Evolutionary conservation across 2,797 vertebrate species (phyloP).

Genomic region (Mormyrops boulengeri): DNA sequence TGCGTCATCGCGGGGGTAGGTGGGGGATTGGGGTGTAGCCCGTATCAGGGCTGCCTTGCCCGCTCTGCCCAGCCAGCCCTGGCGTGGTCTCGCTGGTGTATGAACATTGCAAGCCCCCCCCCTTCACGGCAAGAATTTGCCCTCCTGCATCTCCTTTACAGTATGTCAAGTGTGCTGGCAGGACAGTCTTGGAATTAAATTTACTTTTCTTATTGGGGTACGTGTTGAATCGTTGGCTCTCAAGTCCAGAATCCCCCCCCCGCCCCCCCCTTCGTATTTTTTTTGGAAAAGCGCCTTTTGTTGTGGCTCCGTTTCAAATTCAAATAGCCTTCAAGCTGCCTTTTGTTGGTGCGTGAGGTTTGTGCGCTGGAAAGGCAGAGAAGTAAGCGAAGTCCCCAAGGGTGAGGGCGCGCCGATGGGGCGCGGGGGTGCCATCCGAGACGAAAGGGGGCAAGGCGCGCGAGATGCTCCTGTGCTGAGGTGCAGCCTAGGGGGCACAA

Average conservation of each 20-base stretch:
- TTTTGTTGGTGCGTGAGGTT: slow-evolving; percentile 61
- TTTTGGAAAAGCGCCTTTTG: slow-evolving; percentile 42
- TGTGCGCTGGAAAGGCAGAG: slow-evolving; percentile 63
- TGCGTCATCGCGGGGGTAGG: background rate
- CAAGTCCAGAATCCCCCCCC: slow-evolving; percentile 35
- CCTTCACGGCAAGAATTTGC: background rate
- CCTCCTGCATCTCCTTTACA: slow-evolving; percentile 49
- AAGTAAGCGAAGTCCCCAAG: slow-evolving; percentile 58
- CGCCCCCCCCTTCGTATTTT: slow-evolving; percentile 27
- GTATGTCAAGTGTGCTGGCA: slow-evolving; percentile 37
- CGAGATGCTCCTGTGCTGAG: slow-evolving; percentile 38
- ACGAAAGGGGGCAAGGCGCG: background rate
- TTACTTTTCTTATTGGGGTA: slow-evolving; percentile 29
- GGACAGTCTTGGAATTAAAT: slow-evolving; percentile 46
- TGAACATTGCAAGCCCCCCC: slow-evolving; percentile 9
- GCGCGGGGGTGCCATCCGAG: slow-evolving; percentile 27
- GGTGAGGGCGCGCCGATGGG: slow-evolving; percentile 54
- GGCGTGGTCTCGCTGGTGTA: background rate
- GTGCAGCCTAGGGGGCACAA: slow-evolving; percentile 43
- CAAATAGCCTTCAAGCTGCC: slow-evolving; percentile 61
- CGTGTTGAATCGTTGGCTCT: slow-evolving; percentile 41
- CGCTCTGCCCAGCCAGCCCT: background rate
- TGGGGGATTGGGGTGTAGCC: slow-evolving; percentile 20
- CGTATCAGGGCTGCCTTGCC: slow-evolving; percentile 16
- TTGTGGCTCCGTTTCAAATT: slow-evolving; percentile 66